Percentiles rank a stretch among this genome's conserved stretches.
These are phyloP conservation scores for Torymus tubicola DNA, from an alignment of 2,888 invertebrate genomes.

Conservation along the genomic window DNA sequence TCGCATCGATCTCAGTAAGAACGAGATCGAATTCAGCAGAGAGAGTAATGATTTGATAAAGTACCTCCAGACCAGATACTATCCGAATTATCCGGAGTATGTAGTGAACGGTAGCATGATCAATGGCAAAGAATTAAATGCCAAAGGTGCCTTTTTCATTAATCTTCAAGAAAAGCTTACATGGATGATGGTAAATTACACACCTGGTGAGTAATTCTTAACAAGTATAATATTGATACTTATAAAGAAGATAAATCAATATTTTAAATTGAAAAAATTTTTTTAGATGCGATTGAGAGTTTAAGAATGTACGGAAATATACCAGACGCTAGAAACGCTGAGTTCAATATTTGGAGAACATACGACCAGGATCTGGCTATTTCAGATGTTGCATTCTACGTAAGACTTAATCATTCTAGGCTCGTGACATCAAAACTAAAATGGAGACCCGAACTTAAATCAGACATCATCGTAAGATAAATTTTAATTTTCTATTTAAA, in stretches of 20 bases:
- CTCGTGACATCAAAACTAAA: slow-evolving; percentile 87
- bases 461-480: slow-evolving; percentile 78
- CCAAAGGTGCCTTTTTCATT: slow-evolving; percentile 80
- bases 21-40: slow-evolving; percentile 81
- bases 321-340: slow-evolving; percentile 86
- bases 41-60: slow-evolving; percentile 75
- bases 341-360: slow-evolving; percentile 88
- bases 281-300: slow-evolving; percentile 81
- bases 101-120: slow-evolving; percentile 80
- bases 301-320: slow-evolving; percentile 86
- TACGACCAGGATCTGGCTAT: slow-evolving; percentile 86
- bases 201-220: slow-evolving; percentile 76
- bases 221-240: too few species aligned
- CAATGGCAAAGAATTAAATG: slow-evolving; percentile 80
- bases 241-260: too few species aligned
- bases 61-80: slow-evolving; percentile 78
- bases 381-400: slow-evolving; percentile 87
- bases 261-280: background rate
- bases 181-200: slow-evolving; percentile 84
- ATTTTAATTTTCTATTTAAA: background rate
- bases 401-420: slow-evolving; percentile 90
- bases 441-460: slow-evolving; percentile 87
- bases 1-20: slow-evolving; percentile 79
- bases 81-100: slow-evolving; percentile 78
- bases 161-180: slow-evolving; percentile 80